Base-by-base conservation (phyloP, 2,797 vertebrate genomes). In the Notoglanidium macrostoma region DNA sequence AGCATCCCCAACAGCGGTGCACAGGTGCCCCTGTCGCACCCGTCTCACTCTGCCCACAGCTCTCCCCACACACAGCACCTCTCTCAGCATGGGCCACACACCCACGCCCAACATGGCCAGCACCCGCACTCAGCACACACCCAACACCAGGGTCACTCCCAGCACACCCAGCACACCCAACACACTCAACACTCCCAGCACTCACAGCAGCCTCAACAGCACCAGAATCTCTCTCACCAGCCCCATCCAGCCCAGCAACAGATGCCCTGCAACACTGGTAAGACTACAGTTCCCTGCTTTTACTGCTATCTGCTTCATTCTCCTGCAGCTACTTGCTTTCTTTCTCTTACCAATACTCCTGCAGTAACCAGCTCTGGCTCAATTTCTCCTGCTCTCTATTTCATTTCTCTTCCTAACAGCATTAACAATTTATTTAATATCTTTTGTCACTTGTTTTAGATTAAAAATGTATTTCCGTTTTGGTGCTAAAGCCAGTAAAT, bases 181-280 rank as follows among this genome's bases (percentile, higher is more conserved):
- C 94, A 94, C 88, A 76, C 79, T 86, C 95, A 96, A 7, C 94
- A 95, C 91, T 95, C 92, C 85, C 93, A 92, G 40, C 95, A 96
- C 65, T 92, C 95, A 51, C 96, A 96, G 81, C 96, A 97, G 65
- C 95, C 95, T 35, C 95, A 95, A 90, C 97, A 97, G 90, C 97
- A 97, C 81, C 97, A 95, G 95, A 94, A 95, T 90, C 95, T 97
- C 91, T 93, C 96, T 90, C 97, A 97, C 91, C 97, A 95, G 92
- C 90, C 94, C 88, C 95, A 96, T 93, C 93, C 96, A 92, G 95
- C 92, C 85, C 97, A 97, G 94, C 97, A 97, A 91, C 96, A 97
- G 94, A 96, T 97, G 94, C 94, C 96, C 94, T 98, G 97, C 95
- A 97, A 95, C 94, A 93, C 96, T 88, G 97, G 97, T 97, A 95